Base-by-base conservation (phyloP, 2,888 invertebrate species). In the Pomacea canaliculata region DNA sequence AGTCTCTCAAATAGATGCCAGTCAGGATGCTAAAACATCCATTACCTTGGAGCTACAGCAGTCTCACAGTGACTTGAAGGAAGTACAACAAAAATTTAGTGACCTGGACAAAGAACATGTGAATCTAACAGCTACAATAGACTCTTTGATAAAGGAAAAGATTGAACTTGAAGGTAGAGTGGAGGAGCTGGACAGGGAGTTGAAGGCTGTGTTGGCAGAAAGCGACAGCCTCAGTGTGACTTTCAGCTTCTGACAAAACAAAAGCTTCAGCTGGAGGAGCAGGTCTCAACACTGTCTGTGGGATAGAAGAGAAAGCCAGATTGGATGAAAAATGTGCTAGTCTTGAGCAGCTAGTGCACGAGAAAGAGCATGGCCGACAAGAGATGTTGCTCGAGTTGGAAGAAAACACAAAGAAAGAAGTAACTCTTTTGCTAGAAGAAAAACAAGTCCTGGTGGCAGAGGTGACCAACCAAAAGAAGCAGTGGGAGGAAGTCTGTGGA, bases 71-170 rank as follows among this genome's bases (percentile, higher is more conserved):
- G 13, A 68, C 10, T 46, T 63, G 23, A 51, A 69, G 27, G 19
- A 67, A 3, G 65, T 70, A 23, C 27, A 51, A 48, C 7, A 46
- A 18, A 49, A 75, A 37, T 63, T 75, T 16, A 10, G 27, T 13
- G 27, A 16, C 59, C 16, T 60, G 16, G 67, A 70, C 16, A 63
- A 63, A 3, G 72, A 75, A 60, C 27, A 23, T 56, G 71, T 68
- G 51, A 51, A 76, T 19, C 60, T 81, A 65, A 84, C 86, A 59
- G 89, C 89, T 75, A 87, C 90, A 69, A 85, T 88, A 68, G 89
- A 89, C 70, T 83, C 85, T 46, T 83, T 86, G 49, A 88, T 85
- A 77, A 81, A 76, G 69, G 86, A 85, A 77, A 83, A 70, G 59
- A 60, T 51, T 51, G 73, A 77, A 23, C 59, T 63, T 59, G 71